Evolutionary conservation across 1,140 invertebrate genomes (phyloP).

Genomic region (Notospermus geniculatus): DNA sequence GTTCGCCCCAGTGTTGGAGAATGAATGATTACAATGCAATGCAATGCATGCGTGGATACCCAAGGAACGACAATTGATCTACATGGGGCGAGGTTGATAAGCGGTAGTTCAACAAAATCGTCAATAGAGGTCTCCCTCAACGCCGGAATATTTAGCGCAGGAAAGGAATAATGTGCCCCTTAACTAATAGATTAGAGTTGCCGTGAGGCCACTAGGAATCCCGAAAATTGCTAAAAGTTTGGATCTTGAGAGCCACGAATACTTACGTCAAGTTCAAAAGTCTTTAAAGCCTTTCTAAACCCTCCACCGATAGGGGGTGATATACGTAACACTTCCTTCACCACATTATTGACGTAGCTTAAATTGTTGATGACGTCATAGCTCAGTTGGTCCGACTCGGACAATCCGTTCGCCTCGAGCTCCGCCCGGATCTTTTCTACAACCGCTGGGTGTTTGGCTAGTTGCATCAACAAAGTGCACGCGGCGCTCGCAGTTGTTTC

Average conservation of each 20-base stretch:
- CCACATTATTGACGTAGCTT: constrained; percentile 34
- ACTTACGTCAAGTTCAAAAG: constrained; percentile 44
- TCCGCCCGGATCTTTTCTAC: constrained; percentile 29
- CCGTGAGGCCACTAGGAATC: no score
- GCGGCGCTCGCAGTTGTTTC: constrained; percentile 34
- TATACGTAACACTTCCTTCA: constrained; percentile 40
- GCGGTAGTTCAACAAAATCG: no score
- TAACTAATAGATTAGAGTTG: no score
- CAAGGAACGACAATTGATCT: no score
- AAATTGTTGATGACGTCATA: constrained; percentile 28
- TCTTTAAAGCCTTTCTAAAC: constrained; percentile 37
- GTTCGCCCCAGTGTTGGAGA: no score
- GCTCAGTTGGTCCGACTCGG: constrained; percentile 22
- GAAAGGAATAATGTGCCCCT: no score
- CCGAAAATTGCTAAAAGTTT: no score
- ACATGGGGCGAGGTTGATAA: no score
- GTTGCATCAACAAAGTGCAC: constrained; percentile 30
- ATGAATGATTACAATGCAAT: no score
- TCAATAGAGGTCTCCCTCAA: no score
- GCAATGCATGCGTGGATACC: no score
- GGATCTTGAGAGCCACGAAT: background rate
- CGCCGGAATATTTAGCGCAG: no score
- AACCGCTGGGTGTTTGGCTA: constrained; percentile 29
- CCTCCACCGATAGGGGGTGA: constrained; percentile 42
- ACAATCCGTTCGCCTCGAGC: constrained; percentile 27